phyloP scores from a whole-genome alignment of 2,113 vertebrate genomes.

The Amazona guildingii region DNA sequence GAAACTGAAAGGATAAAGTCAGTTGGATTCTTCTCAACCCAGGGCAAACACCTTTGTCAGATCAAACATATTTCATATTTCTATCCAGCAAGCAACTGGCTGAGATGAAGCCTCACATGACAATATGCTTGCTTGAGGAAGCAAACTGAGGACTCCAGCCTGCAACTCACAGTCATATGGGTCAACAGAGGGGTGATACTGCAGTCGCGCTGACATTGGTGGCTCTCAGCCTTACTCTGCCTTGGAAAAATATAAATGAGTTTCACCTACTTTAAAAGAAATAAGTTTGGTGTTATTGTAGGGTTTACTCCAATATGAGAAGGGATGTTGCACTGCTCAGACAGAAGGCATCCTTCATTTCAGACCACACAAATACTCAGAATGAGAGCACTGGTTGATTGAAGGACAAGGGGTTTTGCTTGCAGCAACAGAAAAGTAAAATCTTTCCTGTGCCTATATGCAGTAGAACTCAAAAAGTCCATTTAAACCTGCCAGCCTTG shows the following conservation, averaged over 20 bases:
- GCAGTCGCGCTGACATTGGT: neutral
- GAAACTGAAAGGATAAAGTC: neutral
- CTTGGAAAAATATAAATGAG: neutral
- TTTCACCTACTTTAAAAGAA: neutral
- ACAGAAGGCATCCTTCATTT: neutral
- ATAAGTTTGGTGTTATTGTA: neutral
- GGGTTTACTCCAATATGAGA: neutral
- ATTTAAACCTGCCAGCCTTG: neutral
- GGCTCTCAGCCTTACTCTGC: neutral
- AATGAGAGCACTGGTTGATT: neutral
- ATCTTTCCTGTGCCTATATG: neutral
- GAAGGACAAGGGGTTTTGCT: neutral
- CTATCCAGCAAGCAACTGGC: neutral
- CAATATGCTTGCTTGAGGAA: neutral
- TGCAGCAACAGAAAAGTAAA: neutral
- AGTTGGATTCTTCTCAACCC: neutral
- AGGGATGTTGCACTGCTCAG: neutral
- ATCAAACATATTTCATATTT: neutral
- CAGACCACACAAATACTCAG: neutral
- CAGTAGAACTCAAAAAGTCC: neutral
- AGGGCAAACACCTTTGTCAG: neutral
- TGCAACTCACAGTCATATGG: neutral
- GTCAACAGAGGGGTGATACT: neutral
- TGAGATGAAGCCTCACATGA: neutral
- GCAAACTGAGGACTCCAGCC: neutral